These are phyloP conservation scores for Reticulitermes speratus DNA, from an alignment of 1,140 invertebrate genomes.

Conservation along the genomic window DNA sequence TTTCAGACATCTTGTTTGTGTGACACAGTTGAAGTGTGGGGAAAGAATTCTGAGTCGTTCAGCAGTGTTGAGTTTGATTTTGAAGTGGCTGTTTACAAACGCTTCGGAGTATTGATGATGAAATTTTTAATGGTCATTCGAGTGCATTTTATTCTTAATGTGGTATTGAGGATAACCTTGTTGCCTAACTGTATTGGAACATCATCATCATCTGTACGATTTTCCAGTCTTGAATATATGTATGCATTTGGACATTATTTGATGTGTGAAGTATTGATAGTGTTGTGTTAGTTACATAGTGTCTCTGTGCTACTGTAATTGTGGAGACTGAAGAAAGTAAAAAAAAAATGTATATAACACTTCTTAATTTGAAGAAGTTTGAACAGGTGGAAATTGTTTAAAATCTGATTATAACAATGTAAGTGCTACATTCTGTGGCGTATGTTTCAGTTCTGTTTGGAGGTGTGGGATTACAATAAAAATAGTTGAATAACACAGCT, in stretches of 20 bases:
- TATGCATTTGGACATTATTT: background rate
- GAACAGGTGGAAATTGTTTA: background rate
- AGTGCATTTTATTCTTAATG: background rate
- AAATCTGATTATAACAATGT: background rate
- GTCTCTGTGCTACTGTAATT: background rate
- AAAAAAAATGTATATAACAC: background rate
- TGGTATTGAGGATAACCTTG: background rate
- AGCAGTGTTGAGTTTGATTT: background rate
- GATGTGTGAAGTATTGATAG: background rate
- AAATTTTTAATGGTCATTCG: background rate
- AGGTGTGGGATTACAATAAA: background rate
- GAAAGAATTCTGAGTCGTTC: background rate
- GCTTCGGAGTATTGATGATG: background rate
- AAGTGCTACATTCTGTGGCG: background rate
- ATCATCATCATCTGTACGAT: background rate
- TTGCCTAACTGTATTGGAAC: background rate
- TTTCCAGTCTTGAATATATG: background rate
- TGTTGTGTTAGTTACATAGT: background rate
- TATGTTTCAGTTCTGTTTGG: background rate
- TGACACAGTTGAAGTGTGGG: background rate
- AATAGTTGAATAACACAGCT: background rate
- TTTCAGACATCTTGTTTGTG: background rate
- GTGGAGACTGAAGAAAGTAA: background rate
- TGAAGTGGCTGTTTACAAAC: background rate
- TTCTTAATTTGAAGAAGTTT: background rate